A percentile compares a stretch with the other conserved stretches of the same genome.
Evolutionary conservation across 2,797 vertebrate species (phyloP).

Genomic region (Potorous gilbertii): DNA sequence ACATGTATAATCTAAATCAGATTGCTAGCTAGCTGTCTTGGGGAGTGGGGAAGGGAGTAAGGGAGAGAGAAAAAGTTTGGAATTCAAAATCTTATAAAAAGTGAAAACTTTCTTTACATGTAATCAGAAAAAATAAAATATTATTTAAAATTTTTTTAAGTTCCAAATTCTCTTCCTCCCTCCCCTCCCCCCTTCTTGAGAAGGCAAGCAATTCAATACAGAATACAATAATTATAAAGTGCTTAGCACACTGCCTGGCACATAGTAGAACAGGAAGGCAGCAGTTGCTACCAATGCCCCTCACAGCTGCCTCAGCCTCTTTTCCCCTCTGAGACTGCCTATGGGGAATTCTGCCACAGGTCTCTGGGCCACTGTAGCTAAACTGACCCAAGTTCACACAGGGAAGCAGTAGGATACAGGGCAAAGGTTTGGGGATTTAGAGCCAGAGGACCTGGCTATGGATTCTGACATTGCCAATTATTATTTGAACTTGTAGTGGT

Average conservation of each 20-base stretch:
- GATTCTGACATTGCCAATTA: not conserved
- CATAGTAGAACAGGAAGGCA: not conserved
- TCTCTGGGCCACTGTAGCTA: not conserved
- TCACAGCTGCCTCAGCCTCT: not conserved
- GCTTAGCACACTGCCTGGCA: not conserved
- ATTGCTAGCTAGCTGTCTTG: too few species aligned
- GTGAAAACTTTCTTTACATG: too few species aligned
- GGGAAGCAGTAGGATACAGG: rapidly evolving
- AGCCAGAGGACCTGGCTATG: not conserved
- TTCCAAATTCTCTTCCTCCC: not conserved
- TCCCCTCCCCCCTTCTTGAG: not conserved
- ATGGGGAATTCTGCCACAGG: not conserved
- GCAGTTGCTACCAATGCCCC: not conserved
- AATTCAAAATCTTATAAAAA: too few species aligned
- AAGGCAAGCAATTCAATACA: not conserved
- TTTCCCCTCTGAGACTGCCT: not conserved
- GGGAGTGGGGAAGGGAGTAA: too few species aligned
- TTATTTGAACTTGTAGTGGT: not conserved
- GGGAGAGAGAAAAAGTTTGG: too few species aligned
- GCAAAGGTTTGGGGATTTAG: not conserved
- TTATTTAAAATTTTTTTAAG: not conserved
- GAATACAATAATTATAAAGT: not conserved
- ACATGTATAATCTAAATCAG: too few species aligned
- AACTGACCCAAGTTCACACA: not conserved
- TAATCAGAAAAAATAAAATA: too few species aligned